Percentiles rank a stretch among this genome's conserved stretches.
Conservation (phyloP, 2,797 vertebrate species). For the Pachyuromys duprasi region DNA sequence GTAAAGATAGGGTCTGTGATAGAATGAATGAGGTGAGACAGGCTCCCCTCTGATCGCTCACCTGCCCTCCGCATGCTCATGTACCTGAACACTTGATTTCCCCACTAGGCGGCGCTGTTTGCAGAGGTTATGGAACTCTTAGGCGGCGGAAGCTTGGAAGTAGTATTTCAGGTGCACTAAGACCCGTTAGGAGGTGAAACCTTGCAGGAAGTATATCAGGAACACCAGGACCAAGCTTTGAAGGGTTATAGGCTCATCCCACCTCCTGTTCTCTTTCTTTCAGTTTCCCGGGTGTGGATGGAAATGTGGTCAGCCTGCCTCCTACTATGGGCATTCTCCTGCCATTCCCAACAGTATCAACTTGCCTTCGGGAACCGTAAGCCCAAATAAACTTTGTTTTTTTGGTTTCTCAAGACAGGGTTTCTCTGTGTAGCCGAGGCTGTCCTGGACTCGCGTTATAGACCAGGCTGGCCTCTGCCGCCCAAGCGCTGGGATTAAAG, state of each 20-base stretch:
- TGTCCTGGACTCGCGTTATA: too few species aligned
- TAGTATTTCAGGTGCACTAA: too few species aligned
- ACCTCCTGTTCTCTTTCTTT: neutral
- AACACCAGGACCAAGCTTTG: neutral
- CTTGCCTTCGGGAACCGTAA: neutral
- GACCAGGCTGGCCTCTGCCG: too few species aligned
- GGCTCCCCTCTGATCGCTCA: neutral
- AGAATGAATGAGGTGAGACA: too few species aligned
- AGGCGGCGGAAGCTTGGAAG: neutral
- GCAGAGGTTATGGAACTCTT: too few species aligned
- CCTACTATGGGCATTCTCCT: accelerated
- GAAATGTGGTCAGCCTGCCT: neutral
- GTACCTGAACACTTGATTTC: too few species aligned
- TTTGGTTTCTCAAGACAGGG: too few species aligned
- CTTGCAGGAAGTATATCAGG: neutral
- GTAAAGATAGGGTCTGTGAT: neutral
- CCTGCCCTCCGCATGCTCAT: neutral
- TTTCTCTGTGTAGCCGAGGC: too few species aligned
- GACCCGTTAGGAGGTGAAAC: too few species aligned
- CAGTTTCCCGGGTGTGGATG: neutral
- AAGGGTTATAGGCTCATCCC: neutral
- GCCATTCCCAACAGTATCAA: neutral
- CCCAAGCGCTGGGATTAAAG: too few species aligned
- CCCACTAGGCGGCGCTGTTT: neutral
- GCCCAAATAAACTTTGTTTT: neutral